Evolutionary conservation across 2,888 invertebrate genomes (phyloP).

Genomic region (Taenaris catops): DNA sequence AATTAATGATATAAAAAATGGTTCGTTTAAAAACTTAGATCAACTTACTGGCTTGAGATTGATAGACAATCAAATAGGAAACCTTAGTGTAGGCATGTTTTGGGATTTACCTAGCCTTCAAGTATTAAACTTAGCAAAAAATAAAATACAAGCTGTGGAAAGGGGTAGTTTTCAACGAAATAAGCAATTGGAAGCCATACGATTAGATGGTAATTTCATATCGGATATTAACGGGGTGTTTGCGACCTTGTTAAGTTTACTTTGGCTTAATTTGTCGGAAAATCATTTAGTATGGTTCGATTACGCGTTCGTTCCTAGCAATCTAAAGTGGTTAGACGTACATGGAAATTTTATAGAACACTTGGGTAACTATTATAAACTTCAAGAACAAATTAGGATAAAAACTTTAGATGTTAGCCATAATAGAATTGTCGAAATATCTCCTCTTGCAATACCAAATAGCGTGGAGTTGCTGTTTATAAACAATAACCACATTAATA

Average conservation of each 20-base stretch:
- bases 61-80: constrained; percentile 94
- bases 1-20: constrained; percentile 90
- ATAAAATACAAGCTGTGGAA: constrained; percentile 91
- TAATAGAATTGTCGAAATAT: constrained; percentile 90
- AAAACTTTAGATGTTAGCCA: constrained; percentile 94
- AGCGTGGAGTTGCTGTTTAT: constrained; percentile 92
- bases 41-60: constrained; percentile 92
- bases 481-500: constrained; percentile 92
- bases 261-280: constrained; percentile 94
- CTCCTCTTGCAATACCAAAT: constrained; percentile 90
- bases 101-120: constrained; percentile 90
- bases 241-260: constrained; percentile 87
- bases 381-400: constrained; percentile 88
- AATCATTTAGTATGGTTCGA: constrained; percentile 96
- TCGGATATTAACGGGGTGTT: constrained; percentile 94
- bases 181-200: constrained; percentile 90
- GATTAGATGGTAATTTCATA: constrained; percentile 92
- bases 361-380: constrained; percentile 92
- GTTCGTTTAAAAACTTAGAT: constrained; percentile 90
- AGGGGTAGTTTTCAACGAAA: constrained; percentile 91
- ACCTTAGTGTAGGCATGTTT: constrained; percentile 91
- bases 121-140: constrained; percentile 93
- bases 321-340: constrained; percentile 93
- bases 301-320: constrained; percentile 93
- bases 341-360: constrained; percentile 94